Base-by-base conservation (phyloP, 2,888 invertebrate genomes). In the Tholera decimalis region DNA sequence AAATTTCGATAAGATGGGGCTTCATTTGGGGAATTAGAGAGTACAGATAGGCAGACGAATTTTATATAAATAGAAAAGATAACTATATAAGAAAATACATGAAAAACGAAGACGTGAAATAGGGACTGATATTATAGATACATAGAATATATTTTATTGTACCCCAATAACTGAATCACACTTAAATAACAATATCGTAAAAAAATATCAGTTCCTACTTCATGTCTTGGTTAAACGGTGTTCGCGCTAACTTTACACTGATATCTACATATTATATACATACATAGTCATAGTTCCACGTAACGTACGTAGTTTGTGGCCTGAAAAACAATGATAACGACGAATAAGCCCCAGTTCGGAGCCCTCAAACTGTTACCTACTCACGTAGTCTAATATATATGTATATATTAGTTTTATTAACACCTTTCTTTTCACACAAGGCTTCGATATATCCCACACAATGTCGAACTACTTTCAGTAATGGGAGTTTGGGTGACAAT, bases 261-360 rank as follows among this genome's bases (percentile, higher is more conserved):
- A 33, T 39, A 56, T 28, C 47, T 39, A 59, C n/a, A n/a, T n/a
- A n/a, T n/a, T n/a, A n/a, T n/a, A n/a, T n/a, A n/a, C n/a, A 5
- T 30, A 15, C 35, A 35, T 35, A 15, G 35, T 15, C 20, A 58
- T 47, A 59, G 49, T 58, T 26, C n/a, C 2, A 43, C 9, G 0
- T 24, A 30, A 58, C 35, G 39, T 65, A n/a, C n/a, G n/a, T 41
- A 22, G 46, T n/a, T 39, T 54, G 54, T 65, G 59, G 47, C 60
- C 76, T 68, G 73, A 54, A 69, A 58, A 55, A 44, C 47, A 54
- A 50, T 37, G 70, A 79, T 73, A 76, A 60, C 60, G 20, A 53
- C 44, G 53, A 47, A 41, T 39, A 70, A 67, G 47, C 62, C 37
- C 37, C 64, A 56, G 60, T 63, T 66, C 51, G 56, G 24, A 64